Evolutionary conservation across 2,113 vertebrate genomes (phyloP).

Genomic region (Empidonax traillii): DNA sequence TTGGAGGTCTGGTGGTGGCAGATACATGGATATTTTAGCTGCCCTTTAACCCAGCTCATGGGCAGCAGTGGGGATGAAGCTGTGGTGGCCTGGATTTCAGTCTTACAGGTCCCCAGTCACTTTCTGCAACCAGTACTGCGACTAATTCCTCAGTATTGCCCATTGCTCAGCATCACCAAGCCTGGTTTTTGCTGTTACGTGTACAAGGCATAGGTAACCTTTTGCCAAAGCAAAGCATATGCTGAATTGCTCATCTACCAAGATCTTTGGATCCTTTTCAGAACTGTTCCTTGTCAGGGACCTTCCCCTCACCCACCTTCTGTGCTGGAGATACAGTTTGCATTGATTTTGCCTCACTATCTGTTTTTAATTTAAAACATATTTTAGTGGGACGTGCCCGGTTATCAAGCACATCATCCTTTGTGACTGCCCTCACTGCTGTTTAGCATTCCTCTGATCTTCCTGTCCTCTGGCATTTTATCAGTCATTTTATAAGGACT

Average conservation of each 20-base stretch:
- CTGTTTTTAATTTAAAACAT: neutral
- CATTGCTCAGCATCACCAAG: neutral
- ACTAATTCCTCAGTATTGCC: neutral
- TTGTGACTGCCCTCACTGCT: neutral
- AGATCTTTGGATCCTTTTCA: neutral
- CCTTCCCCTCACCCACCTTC: rapidly evolving
- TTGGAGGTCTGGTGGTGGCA: neutral
- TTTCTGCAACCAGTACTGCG: neutral
- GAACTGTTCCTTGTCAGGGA: neutral
- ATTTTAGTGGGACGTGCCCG: neutral
- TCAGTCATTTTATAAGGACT: neutral
- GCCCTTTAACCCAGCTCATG: neutral
- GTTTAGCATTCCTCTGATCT: neutral
- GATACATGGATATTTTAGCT: neutral
- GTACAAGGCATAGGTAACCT: neutral
- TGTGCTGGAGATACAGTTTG: neutral
- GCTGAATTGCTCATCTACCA: neutral
- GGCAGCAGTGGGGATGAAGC: neutral
- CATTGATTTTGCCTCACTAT: neutral
- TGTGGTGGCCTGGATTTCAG: neutral
- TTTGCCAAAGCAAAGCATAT: neutral
- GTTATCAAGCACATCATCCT: neutral
- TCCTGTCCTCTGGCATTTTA: neutral
- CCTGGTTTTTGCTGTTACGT: neutral
- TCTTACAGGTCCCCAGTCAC: neutral